These are phyloP conservation scores for Pseudochaenichthys georgianus DNA, from an alignment of 2,797 vertebrate genomes.

Conservation along the genomic window DNA sequence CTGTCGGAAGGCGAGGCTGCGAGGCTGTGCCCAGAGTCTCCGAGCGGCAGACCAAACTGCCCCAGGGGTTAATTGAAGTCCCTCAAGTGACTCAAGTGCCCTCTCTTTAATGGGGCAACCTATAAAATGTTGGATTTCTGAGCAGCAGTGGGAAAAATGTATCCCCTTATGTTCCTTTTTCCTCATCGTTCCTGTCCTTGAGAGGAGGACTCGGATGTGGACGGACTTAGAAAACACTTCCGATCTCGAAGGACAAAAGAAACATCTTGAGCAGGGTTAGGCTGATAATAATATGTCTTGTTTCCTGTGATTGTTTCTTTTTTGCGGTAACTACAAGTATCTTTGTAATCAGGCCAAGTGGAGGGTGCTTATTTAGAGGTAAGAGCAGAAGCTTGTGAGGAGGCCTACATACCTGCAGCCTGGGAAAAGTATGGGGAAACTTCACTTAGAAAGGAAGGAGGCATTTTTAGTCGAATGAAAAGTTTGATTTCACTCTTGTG, in stretches of 20 bases:
- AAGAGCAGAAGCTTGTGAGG: constrained; percentile 23
- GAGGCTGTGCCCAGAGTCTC: constrained; percentile 57
- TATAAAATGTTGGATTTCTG: constrained; percentile 83
- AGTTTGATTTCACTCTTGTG: too few relatives aligned
- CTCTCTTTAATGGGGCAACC: constrained; percentile 80
- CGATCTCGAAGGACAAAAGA: constrained; percentile 65
- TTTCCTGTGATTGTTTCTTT: constrained; percentile 41
- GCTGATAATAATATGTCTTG: constrained; percentile 53
- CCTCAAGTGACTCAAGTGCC: constrained; percentile 79
- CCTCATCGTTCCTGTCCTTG: constrained; percentile 69
- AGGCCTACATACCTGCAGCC: constrained; percentile 6
- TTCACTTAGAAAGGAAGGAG: background rate
- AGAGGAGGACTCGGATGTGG: constrained; percentile 61
- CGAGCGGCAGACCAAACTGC: constrained; percentile 74
- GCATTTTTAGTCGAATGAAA: background rate
- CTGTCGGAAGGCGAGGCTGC: constrained; percentile 54
- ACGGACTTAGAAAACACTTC: constrained; percentile 60
- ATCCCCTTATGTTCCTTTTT: constrained; percentile 63
- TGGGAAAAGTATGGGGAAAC: constrained; percentile 13
- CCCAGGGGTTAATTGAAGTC: constrained; percentile 85
- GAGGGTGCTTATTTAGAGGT: constrained; percentile 30
- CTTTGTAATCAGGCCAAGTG: constrained; percentile 39
- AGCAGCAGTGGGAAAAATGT: constrained; percentile 74
- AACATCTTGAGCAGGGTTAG: constrained; percentile 50
- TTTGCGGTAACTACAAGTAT: constrained; percentile 36